Evolutionary conservation across 2,113 vertebrate genomes (phyloP).

Genomic region (Columbina picui): DNA sequence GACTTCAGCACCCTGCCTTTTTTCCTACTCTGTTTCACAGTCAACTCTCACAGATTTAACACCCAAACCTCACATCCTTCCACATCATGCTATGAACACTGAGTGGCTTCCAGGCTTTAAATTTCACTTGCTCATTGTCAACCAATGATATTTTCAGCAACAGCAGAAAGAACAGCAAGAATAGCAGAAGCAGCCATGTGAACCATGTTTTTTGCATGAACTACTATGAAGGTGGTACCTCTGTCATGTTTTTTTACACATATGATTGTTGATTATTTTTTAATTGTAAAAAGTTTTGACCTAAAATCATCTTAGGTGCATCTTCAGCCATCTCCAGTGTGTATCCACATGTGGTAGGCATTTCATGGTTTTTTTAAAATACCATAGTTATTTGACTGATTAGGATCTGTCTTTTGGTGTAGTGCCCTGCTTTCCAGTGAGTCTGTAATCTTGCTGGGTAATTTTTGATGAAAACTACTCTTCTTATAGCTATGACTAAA

Average conservation of each 20-base stretch:
- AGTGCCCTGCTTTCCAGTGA: background rate
- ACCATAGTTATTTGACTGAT: background rate
- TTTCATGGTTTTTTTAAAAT: background rate
- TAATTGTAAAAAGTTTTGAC: background rate
- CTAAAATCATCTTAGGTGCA: background rate
- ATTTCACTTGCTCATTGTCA: background rate
- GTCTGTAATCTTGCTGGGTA: background rate
- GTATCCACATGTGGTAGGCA: background rate
- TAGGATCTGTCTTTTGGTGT: background rate
- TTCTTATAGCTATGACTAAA: background rate
- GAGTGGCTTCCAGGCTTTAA: background rate
- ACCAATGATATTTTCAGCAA: background rate
- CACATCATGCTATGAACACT: background rate
- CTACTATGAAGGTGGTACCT: background rate
- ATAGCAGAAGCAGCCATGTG: background rate
- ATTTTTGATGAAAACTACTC: background rate
- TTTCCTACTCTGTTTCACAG: background rate
- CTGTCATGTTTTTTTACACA: background rate
- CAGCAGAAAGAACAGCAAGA: background rate
- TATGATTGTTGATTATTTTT: background rate
- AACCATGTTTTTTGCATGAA: background rate
- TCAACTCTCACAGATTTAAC: background rate
- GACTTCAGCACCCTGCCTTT: slow-evolving; percentile 19
- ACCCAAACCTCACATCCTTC: background rate
- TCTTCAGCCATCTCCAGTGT: background rate